Evolutionary conservation across 2,888 invertebrate species (phyloP), one percentile per base, ranked within the genome.

Genomic region (Corythucha ciliata): DNA sequence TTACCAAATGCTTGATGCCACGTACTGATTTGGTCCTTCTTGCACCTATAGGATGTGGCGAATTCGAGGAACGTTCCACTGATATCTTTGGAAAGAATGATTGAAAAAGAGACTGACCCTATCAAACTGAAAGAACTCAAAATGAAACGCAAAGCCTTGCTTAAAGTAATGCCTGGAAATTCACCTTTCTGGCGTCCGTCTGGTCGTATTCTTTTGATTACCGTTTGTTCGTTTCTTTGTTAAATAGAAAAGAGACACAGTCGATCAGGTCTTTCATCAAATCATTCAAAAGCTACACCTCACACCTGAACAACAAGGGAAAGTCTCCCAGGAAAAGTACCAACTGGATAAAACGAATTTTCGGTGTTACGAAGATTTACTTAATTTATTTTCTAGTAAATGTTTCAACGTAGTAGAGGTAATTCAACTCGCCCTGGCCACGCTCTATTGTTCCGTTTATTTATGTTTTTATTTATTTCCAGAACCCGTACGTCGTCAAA

Each of bases 31-130:
- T n/a, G n/a, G n/a, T n/a, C n/a, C n/a, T n/a, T n/a, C n/a, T n/a
- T n/a, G n/a, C n/a, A n/a, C n/a, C n/a, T n/a, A 37, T 48, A 62
- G 53, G 69, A 69, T 61, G 67, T 68, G 27, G 68, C 71, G 5
- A 61, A 64, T 7, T 66, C 67, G 27, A 66, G 64, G 39, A 69
- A 72, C 58, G 71, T 71, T 2, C 68, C 68, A 4, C 52, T 70
- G 26, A 65, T 63, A 25, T 65, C 70, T 39, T 61, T 70, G 18
- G 60, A 66, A 41, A 60, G 63, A 26, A 64, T 66, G 55, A 57
- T 69, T 51, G 57, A 60, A 22, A 39, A 45, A 18, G 63, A 66
- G 16, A 54, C 53, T 33, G 61, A 61, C 36, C 57, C 58, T 6
- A 58, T 61, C 25, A 51, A 36, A 26, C 42, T 22, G 24, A 52